Evolutionary conservation across 1,140 invertebrate species (phyloP).

Genomic region (Amphibalanus amphitrite): DNA sequence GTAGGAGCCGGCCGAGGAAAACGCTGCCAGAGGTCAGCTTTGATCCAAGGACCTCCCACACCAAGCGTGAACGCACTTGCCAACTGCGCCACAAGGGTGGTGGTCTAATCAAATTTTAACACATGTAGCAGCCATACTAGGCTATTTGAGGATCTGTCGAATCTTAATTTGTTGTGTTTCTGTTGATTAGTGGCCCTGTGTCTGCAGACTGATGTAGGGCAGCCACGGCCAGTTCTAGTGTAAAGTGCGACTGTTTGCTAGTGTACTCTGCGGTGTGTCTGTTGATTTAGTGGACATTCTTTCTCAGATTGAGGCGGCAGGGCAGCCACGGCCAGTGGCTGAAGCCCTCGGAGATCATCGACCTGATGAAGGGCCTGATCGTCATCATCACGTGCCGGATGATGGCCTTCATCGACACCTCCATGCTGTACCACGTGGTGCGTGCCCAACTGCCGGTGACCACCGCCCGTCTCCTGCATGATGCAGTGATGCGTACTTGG

Average conservation of each 20-base stretch:
- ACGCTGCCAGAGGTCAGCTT: no score
- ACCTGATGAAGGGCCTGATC: constrained; percentile 81
- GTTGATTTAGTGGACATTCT: no score
- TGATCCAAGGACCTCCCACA: no score
- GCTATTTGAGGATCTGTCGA: background rate
- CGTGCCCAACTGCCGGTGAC: no score
- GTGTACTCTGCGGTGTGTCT: background rate
- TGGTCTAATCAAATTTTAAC: no score
- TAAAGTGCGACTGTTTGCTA: background rate
- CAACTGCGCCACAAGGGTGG: no score
- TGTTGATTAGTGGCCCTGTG: background rate
- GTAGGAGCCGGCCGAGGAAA: no score
- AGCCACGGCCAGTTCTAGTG: no score
- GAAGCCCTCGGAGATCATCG: constrained; percentile 86
- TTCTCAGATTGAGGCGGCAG: background rate
- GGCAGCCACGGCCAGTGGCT: constrained; percentile 28
- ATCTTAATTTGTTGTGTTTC: background rate
- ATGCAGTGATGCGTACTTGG: no score
- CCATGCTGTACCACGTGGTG: constrained; percentile 92
- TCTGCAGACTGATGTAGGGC: background rate
- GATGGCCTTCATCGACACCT: constrained; percentile 85
- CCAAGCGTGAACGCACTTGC: no score
- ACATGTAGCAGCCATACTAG: no score
- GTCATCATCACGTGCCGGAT: constrained; percentile 64
- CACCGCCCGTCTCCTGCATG: no score